Conservation (phyloP, 2,113 vertebrate genomes). For the Vulpes lagopus region DNA sequence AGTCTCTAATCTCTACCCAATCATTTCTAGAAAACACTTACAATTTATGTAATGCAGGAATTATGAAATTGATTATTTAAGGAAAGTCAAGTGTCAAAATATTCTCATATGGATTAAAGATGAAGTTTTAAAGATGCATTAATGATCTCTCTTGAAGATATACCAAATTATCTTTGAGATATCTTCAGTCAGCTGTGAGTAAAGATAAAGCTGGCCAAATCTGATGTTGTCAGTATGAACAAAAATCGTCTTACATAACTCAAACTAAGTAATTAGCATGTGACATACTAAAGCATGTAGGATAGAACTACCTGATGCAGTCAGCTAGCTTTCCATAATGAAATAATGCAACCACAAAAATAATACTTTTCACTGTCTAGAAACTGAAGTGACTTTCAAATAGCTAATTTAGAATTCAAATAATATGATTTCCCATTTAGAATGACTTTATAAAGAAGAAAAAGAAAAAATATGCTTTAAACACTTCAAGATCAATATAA, state of each 20-base stretch:
- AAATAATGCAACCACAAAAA: not conserved
- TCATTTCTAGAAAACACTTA: not conserved
- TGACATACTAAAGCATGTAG: not conserved
- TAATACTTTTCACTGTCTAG: not conserved
- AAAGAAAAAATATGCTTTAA: not conserved
- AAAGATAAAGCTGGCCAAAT: not conserved
- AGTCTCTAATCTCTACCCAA: not conserved
- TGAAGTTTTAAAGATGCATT: not conserved
- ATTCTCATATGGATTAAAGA: not conserved
- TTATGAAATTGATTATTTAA: not conserved
- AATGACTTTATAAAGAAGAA: not conserved
- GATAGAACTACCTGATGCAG: not conserved
- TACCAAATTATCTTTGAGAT: not conserved
- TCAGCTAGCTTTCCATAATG: not conserved
- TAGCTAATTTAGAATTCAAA: not conserved
- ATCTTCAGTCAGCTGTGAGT: not conserved
- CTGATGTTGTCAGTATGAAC: not conserved
- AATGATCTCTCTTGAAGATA: not conserved
- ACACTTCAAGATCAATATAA: not conserved
- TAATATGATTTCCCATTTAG: not conserved
- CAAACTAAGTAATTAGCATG: not conserved
- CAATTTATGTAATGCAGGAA: not conserved
- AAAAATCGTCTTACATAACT: not conserved
- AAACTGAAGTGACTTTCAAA: not conserved
- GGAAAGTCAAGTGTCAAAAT: not conserved